phyloP scores from a whole-genome alignment of 1,140 invertebrate species.

The Zelostemma sp. region DNA sequence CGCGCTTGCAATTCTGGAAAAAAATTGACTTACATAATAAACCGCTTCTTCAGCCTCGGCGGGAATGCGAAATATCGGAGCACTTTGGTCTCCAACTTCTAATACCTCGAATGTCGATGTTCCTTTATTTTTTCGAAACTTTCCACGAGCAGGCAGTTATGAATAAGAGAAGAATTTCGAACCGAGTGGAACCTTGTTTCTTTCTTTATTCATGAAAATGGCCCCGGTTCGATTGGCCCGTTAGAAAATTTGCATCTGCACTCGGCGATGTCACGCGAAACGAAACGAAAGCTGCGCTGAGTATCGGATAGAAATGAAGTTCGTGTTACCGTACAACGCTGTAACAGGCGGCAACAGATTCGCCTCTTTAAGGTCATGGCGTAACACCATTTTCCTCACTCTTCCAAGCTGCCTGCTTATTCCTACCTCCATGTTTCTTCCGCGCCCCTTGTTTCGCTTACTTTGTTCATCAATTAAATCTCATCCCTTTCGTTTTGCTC shows the following conservation, averaged over 20 bases:
- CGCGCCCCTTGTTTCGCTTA: slow-evolving; percentile 13
- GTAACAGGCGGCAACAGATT: slow-evolving; percentile 30
- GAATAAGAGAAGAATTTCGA: slow-evolving; percentile 20
- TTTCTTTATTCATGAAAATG: slow-evolving; percentile 49
- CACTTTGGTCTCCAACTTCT: slow-evolving; percentile 30
- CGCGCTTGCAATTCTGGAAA: too few species aligned
- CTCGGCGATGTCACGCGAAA: slow-evolving; percentile 37
- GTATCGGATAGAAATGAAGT: slow-evolving; percentile 26
- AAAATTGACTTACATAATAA: too few species aligned
- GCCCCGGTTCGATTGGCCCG: slow-evolving; percentile 43
- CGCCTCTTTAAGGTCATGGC: slow-evolving; percentile 29
- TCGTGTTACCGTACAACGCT: slow-evolving; percentile 25
- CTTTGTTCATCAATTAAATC: slow-evolving; percentile 25
- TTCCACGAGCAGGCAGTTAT: slow-evolving; percentile 33
- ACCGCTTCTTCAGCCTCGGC: too few species aligned
- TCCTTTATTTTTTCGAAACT: slow-evolving; percentile 39
- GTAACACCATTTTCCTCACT: slow-evolving; percentile 33
- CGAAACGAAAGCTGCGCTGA: slow-evolving; percentile 31
- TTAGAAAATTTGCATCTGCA: slow-evolving; percentile 49
- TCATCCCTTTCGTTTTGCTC: slow-evolving; percentile 6
- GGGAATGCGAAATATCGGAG: slow-evolving; percentile 2
- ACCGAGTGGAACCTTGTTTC: slow-evolving; percentile 35
- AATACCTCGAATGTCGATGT: slow-evolving; percentile 26
- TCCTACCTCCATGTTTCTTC: slow-evolving; percentile 25
- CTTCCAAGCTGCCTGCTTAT: slow-evolving; percentile 21